Evolutionary conservation across 2,888 invertebrate genomes (phyloP).

Genomic region (Ganaspis brasiliensis): DNA sequence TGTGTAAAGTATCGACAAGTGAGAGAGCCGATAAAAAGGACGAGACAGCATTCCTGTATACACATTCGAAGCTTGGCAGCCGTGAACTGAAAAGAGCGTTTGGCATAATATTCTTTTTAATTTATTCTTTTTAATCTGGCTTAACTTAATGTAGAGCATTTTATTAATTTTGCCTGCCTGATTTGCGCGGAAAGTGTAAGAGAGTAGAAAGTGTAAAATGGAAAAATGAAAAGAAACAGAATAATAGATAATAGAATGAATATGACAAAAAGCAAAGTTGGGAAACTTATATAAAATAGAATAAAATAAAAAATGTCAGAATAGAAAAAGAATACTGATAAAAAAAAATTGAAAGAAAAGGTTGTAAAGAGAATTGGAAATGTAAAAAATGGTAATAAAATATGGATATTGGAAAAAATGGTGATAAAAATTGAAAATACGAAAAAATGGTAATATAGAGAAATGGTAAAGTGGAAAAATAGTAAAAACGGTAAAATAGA

Average conservation of each 20-base stretch:
- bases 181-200: slow-evolving; percentile 18
- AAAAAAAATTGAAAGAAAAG: too few species aligned
- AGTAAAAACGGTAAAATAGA: slow-evolving; percentile 45
- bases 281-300: too few species aligned
- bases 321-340: too few species aligned
- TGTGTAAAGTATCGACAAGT: slow-evolving; percentile 3
- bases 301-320: too few species aligned
- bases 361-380: too few species aligned
- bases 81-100: slow-evolving; percentile 54
- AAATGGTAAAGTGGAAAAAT: slow-evolving; percentile 43
- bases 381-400: too few species aligned
- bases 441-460: slow-evolving; percentile 12
- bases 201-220: neutral
- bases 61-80: slow-evolving; percentile 71
- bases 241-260: neutral
- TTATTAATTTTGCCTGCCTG: slow-evolving; percentile 11
- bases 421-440: slow-evolving; percentile 20
- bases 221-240: neutral
- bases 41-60: slow-evolving; percentile 66
- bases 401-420: too few species aligned
- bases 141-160: slow-evolving; percentile 9
- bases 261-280: too few species aligned
- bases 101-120: slow-evolving; percentile 20
- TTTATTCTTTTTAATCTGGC: slow-evolving; percentile 3
- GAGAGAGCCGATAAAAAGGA: slow-evolving; percentile 51